Percentiles rank a stretch among this genome's conserved stretches.
phyloP scores from a whole-genome alignment of 2,113 vertebrate genomes.

The Pitta sordida region DNA sequence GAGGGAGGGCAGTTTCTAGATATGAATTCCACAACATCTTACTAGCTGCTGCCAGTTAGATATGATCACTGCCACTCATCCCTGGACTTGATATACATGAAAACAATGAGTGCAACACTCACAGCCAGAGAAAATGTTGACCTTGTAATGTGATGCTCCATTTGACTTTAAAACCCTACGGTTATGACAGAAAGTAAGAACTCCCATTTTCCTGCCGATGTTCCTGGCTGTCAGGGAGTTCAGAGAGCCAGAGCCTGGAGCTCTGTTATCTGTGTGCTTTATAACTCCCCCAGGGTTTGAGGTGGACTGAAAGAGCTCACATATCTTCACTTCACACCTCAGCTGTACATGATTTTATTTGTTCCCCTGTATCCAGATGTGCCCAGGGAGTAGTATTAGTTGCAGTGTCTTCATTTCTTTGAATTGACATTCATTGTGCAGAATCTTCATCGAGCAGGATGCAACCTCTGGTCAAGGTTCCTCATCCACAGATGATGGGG shows the following conservation, averaged over 20 bases:
- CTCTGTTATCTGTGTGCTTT: background rate
- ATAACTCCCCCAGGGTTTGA: background rate
- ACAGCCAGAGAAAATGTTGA: background rate
- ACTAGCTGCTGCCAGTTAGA: background rate
- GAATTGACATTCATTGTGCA: fast-evolving
- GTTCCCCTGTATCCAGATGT: background rate
- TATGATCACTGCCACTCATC: background rate
- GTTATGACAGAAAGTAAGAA: background rate
- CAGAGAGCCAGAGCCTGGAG: background rate
- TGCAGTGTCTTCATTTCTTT: background rate
- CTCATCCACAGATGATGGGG: background rate
- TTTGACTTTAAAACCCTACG: background rate
- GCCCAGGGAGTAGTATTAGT: too few species aligned
- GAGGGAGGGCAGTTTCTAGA: background rate
- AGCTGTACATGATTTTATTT: background rate
- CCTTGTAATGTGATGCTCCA: background rate
- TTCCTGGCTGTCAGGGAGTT: background rate
- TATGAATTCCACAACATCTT: background rate
- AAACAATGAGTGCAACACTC: background rate
- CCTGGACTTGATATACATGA: background rate
- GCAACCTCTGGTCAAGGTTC: background rate
- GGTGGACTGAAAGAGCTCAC: background rate
- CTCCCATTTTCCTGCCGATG: background rate
- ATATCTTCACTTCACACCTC: background rate
- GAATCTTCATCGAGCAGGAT: background rate